phyloP scores from a whole-genome alignment of 2,797 vertebrate genomes.

The Sebastes matsubarae region DNA sequence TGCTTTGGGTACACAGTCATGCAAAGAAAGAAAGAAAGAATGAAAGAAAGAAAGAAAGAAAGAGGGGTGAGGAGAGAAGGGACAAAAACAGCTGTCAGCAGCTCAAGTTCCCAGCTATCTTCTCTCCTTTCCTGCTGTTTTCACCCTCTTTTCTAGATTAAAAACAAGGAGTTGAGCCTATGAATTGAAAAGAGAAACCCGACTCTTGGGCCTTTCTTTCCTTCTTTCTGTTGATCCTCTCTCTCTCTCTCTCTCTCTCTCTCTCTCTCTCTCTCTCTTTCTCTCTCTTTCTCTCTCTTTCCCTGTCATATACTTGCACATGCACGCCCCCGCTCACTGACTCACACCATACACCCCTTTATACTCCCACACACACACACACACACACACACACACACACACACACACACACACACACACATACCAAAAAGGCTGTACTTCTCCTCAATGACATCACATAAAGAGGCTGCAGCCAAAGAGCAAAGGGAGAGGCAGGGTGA shows the following conservation, averaged over 20 bases:
- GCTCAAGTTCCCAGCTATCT: conserved; percentile 66
- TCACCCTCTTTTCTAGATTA: conserved; percentile 73
- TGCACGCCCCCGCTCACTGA: conserved; percentile 33
- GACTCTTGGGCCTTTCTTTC: conserved; percentile 65
- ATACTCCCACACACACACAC: neutral
- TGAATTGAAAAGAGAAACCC: conserved; percentile 71
- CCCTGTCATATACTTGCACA: conserved; percentile 35
- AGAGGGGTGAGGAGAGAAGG: conserved; percentile 25
- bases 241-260: conserved; percentile 16
- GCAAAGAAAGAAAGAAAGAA: neutral
- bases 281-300: neutral
- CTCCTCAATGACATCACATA: conserved; percentile 67
- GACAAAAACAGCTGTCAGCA: conserved; percentile 67
- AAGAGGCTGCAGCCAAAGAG: conserved; percentile 52
- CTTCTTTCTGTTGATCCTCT: conserved; percentile 42
- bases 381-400: neutral
- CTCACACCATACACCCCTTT: conserved; percentile 48
- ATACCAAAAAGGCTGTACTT: conserved; percentile 41
- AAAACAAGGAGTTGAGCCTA: conserved; percentile 68
- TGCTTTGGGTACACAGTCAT: neutral
- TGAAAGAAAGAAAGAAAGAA: neutral
- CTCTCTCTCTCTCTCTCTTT: conserved; percentile 16
- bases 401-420: conserved; percentile 7
- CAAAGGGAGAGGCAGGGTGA: conserved; percentile 51
- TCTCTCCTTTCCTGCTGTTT: conserved; percentile 68